Evolutionary conservation across 2,888 invertebrate species (phyloP), one percentile per base, ranked within the genome.

Genomic region (Euzetes globulus): DNA sequence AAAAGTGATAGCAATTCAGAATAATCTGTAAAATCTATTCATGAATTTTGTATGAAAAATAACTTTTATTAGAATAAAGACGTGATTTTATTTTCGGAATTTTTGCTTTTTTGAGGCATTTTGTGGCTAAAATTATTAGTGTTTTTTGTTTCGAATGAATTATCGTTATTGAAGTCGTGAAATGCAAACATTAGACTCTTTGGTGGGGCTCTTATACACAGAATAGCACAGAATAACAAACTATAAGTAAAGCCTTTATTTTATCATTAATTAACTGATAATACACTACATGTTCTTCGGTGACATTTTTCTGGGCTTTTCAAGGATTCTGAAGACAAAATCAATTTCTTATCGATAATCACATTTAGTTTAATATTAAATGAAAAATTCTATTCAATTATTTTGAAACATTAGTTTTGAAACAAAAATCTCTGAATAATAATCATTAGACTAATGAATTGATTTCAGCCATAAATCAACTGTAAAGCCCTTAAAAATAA

Each of bases 121-220:
- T n/a, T n/a, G n/a, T n/a, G n/a, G n/a, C n/a, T n/a, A 50, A 50
- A 50, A 50, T 2, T 50, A 50, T 50, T n/a, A 50, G 6, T 50
- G 50, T 19, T n/a, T 50, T 50, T 50, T 50, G 50, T n/a, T 50
- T 50, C n/a, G 19, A 15, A 60, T 60, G 60, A 27, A 17, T 27
- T 25, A 25, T 60, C 1, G 19, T 17, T 60, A 60, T 29, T 60
- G 17, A 60, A 25, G 15, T 60, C 27, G 9, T 19, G 27, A 60
- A 27, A 60, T 27, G 27, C 52, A 60, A 60, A 60, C 60, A 60
- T 60, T 60, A 60, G 60, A 50, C 19, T 60, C 19, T 60, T 60
- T 60, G 60, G 60, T 60, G 60, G 60, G 19, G 60, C 27, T 29
- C 60, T 27, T 60, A 7, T 60, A 41, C 41, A 41, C 41, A 9